These are phyloP conservation scores for Cenopis cana DNA, from an alignment of 2,888 invertebrate species.

Conservation along the genomic window DNA sequence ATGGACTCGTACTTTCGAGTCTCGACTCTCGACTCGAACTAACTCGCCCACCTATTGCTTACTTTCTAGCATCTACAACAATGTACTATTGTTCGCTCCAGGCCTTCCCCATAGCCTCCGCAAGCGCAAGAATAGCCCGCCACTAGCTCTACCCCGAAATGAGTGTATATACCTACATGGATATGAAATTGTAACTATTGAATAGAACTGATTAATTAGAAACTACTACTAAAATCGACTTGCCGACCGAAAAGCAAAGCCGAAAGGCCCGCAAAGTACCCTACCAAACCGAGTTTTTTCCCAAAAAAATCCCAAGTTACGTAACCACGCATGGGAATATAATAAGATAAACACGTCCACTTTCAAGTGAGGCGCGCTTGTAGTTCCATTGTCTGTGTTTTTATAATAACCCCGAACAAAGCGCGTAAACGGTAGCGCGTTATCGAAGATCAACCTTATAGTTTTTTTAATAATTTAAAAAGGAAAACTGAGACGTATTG, in stretches of 20 bases:
- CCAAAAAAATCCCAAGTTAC: constrained; percentile 5
- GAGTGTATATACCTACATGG: no score
- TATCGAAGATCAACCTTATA: constrained; percentile 83
- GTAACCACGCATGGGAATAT: constrained; percentile 55
- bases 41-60: no score
- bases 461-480: constrained; percentile 67
- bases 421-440: constrained; percentile 82
- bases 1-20: no score
- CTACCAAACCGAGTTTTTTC: background rate
- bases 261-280: no score
- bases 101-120: no score
- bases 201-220: background rate
- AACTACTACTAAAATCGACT: background rate
- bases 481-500: constrained; percentile 66
- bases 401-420: constrained; percentile 80
- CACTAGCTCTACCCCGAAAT: no score
- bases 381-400: constrained; percentile 79
- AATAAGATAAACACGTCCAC: constrained; percentile 68
- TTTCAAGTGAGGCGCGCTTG: constrained; percentile 62
- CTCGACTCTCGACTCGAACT: no score
- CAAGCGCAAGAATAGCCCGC: no score
- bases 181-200: background rate
- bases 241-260: background rate
- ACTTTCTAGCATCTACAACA: no score
- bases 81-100: no score